These are phyloP conservation scores for Salminus brasiliensis DNA, from an alignment of 2,113 vertebrate species.

Conservation along the genomic window DNA sequence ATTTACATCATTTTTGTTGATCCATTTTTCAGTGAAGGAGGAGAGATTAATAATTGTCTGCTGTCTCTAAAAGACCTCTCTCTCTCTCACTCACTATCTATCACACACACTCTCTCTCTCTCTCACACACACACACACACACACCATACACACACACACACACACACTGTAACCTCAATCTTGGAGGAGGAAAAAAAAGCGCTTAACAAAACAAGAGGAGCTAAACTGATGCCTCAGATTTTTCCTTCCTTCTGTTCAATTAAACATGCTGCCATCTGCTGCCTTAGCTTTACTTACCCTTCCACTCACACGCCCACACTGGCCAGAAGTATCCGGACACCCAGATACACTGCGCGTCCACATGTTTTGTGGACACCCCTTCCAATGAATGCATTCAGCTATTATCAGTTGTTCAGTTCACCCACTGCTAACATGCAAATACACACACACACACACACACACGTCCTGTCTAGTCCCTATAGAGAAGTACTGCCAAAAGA, in stretches of 20 bases:
- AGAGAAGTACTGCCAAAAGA: too few species aligned
- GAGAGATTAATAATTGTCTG: conserved; percentile 29
- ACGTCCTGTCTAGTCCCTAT: too few species aligned
- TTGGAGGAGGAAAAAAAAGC: conserved; percentile 56
- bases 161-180: conserved; percentile 15
- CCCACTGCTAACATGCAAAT: too few species aligned
- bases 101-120: too few species aligned
- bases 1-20: not conserved
- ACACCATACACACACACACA: not conserved
- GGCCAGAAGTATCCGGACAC: not conserved
- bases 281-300: conserved; percentile 50
- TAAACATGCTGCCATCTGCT: conserved; percentile 78
- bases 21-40: not conserved
- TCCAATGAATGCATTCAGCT: too few species aligned
- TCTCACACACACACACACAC: too few species aligned
- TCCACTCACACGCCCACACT: conserved; percentile 69
- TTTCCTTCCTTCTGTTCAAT: conserved; percentile 76
- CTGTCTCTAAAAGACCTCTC: not conserved
- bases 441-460: too few species aligned
- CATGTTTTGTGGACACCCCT: too few species aligned
- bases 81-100: too few species aligned
- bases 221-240: conserved; percentile 67
- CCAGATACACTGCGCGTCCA: not conserved
- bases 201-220: conserved; percentile 58
- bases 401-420: too few species aligned